Evolutionary conservation across 1,140 invertebrate genomes (phyloP).

Genomic region (Sesamia nonagrioides): DNA sequence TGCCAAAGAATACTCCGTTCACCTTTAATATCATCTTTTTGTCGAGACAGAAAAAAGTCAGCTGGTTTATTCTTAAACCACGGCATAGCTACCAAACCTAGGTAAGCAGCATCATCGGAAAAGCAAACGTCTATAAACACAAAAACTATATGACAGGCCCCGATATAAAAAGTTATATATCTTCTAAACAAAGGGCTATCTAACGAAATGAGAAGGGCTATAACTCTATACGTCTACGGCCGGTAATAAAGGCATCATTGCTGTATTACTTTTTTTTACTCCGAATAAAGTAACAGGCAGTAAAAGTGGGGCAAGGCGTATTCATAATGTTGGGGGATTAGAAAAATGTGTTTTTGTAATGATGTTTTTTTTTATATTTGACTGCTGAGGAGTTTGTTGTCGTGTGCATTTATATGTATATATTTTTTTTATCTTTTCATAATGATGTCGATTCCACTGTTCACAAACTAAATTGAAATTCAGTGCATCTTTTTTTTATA

Average conservation of each 20-base stretch:
- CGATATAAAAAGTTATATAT: constrained; percentile 44
- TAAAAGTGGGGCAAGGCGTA: constrained; percentile 48
- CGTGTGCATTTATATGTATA: too few species aligned
- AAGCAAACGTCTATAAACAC: constrained; percentile 31
- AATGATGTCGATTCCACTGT: too few species aligned
- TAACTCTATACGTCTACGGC: constrained; percentile 55
- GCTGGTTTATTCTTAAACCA: background rate
- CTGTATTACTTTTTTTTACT: constrained; percentile 62
- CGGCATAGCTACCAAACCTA: constrained; percentile 2
- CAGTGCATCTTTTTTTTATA: too few species aligned
- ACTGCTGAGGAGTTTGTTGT: background rate
- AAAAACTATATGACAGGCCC: constrained; percentile 32
- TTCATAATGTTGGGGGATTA: constrained; percentile 37
- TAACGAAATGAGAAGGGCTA: constrained; percentile 54
- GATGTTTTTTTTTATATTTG: constrained; percentile 17
- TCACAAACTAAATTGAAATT: too few species aligned
- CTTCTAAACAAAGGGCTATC: constrained; percentile 54
- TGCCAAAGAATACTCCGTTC: too few species aligned
- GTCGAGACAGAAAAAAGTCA: too few species aligned
- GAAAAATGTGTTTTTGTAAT: constrained; percentile 39
- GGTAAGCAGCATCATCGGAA: constrained; percentile 28
- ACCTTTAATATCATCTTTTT: too few species aligned
- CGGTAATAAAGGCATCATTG: constrained; percentile 61
- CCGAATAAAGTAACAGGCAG: constrained; percentile 54
- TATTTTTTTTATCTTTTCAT: too few species aligned